Evolutionary conservation across 2,888 invertebrate species (phyloP).

Genomic region (Reticulitermes lucifugus): DNA sequence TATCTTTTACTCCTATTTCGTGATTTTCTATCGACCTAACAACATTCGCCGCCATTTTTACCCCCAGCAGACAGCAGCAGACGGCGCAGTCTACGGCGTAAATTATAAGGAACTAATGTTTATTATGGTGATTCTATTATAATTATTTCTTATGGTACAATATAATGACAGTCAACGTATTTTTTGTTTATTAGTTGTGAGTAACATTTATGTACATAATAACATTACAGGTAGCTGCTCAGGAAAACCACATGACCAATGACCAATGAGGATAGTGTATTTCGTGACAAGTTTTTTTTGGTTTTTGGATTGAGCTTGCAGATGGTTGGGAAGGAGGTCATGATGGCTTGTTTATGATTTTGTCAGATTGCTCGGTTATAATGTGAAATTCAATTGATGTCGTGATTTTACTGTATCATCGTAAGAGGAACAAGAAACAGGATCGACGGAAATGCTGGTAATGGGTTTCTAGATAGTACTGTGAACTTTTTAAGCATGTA

Average conservation of each 20-base stretch:
- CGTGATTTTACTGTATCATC: constrained; percentile 28
- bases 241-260: constrained; percentile 44
- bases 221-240: constrained; percentile 29
- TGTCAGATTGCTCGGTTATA: constrained; percentile 45
- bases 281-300: constrained; percentile 46
- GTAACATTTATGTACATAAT: not conserved
- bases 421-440: not conserved
- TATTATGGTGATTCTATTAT: not conserved
- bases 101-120: not conserved
- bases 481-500: not conserved
- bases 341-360: constrained; percentile 46
- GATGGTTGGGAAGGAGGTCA: constrained; percentile 52
- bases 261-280: constrained; percentile 43
- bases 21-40: constrained; percentile 60
- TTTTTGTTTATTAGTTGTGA: not conserved
- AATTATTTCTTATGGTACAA: not conserved
- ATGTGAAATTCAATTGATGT: constrained; percentile 30
- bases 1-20: constrained; percentile 23
- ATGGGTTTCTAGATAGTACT: not conserved
- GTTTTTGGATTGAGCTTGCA: constrained; percentile 43
- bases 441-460: constrained; percentile 39
- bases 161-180: not conserved
- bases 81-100: constrained; percentile 54
- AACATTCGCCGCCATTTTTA: constrained; percentile 61
- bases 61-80: constrained; percentile 57